Conservation (phyloP, 2,797 vertebrate genomes). For the Ctenopoma kingsleyae region DNA sequence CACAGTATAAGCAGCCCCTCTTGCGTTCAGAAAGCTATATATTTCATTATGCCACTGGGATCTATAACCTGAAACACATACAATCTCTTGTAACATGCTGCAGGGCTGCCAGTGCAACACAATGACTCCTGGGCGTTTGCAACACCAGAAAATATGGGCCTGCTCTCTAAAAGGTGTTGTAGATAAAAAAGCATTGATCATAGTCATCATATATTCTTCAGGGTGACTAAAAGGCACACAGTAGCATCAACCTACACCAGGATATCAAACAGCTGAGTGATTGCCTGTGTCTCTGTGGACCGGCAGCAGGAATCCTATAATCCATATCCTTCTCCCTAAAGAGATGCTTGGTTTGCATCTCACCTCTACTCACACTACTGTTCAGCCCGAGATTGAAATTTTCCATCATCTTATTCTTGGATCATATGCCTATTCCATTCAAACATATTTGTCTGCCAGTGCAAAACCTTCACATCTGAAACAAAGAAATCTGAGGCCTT, state of each 20-base stretch:
- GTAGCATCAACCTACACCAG: slow-evolving; percentile 57
- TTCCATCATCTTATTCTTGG: slow-evolving; percentile 72
- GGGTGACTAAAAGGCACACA: slow-evolving; percentile 59
- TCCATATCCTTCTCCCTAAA: slow-evolving; percentile 73
- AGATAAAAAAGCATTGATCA: slow-evolving; percentile 71
- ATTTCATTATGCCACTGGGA: slow-evolving; percentile 69
- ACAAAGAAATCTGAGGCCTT: slow-evolving; percentile 54
- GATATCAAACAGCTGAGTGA: slow-evolving; percentile 77
- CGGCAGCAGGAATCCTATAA: slow-evolving; percentile 72
- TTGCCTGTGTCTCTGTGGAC: slow-evolving; percentile 71
- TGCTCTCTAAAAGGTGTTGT: slow-evolving; percentile 64
- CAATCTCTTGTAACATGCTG: slow-evolving; percentile 60
- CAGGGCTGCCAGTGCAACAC: slow-evolving; percentile 48
- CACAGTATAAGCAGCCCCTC: slow-evolving; percentile 22
- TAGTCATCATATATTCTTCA: slow-evolving; percentile 66
- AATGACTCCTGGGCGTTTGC: slow-evolving; percentile 47
- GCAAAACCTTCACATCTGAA: slow-evolving; percentile 50
- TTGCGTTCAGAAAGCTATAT: slow-evolving; percentile 56
- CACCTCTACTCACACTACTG: slow-evolving; percentile 63
- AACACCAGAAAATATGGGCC: slow-evolving; percentile 55
- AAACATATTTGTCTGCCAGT: slow-evolving; percentile 51
- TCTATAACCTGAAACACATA: slow-evolving; percentile 65
- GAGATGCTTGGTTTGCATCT: slow-evolving; percentile 78
- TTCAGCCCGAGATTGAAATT: slow-evolving; percentile 72
- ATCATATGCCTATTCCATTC: slow-evolving; percentile 55